Evolutionary conservation across 2,888 invertebrate species (phyloP).

Genomic region (Leptinotarsa peninsularis): DNA sequence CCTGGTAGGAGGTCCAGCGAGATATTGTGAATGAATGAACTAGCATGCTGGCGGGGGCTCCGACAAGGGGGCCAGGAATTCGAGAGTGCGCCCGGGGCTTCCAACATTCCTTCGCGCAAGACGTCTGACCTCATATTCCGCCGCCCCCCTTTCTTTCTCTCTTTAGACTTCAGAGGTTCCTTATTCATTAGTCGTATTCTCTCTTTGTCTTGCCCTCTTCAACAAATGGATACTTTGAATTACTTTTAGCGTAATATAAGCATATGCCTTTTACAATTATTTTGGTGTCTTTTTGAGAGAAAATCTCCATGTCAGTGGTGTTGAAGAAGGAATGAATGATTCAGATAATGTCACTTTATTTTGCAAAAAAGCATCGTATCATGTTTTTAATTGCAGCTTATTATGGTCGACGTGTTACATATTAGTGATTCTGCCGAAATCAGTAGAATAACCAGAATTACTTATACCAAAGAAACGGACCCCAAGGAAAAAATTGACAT

Average conservation of each 20-base stretch:
- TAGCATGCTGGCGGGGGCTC: slow-evolving; percentile 50
- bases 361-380: too few relatives aligned
- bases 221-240: background rate
- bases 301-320: too few relatives aligned
- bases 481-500: too few relatives aligned
- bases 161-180: background rate
- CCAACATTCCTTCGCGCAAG: slow-evolving; percentile 59
- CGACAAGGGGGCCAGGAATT: slow-evolving; percentile 69
- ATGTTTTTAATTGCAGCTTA: too few relatives aligned
- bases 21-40: slow-evolving; percentile 69
- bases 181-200: background rate
- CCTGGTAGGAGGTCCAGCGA: slow-evolving; percentile 69
- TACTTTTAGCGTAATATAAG: background rate
- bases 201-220: background rate
- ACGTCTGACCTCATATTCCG: slow-evolving; percentile 63
- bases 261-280: background rate
- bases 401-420: too few relatives aligned
- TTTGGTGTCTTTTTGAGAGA: background rate
- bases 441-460: too few relatives aligned
- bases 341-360: too few relatives aligned
- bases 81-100: slow-evolving; percentile 70
- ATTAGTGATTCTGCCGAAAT: too few relatives aligned
- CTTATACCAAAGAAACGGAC: too few relatives aligned
- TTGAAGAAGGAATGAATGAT: too few relatives aligned
- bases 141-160: slow-evolving; percentile 49